Percentiles rank a stretch among this genome's conserved stretches.
Conservation (phyloP, 2,113 vertebrate species). For the Bothrops jararaca region DNA sequence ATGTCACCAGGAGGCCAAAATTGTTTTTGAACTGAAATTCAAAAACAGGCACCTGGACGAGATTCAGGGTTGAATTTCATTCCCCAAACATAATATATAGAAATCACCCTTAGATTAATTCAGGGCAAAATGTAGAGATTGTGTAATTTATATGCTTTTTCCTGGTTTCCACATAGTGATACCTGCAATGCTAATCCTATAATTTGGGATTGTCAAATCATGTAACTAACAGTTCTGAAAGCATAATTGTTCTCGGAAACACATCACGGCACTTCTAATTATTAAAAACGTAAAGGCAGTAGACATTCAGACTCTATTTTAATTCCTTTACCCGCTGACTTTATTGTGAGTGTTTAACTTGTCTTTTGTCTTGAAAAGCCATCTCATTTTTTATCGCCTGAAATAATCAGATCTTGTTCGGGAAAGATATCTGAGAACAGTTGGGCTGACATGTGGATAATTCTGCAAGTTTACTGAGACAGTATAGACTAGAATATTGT, state of each 20-base stretch:
- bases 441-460: not conserved
- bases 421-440: not conserved
- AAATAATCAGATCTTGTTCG: not conserved
- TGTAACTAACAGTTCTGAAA: conserved; percentile 26
- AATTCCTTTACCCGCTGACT: not conserved
- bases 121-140: conserved; percentile 9
- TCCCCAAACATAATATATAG: conserved; percentile 22
- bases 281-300: not conserved
- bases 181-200: not conserved
- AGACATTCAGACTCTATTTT: not conserved
- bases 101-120: conserved; percentile 31
- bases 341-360: not conserved
- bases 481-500: not conserved
- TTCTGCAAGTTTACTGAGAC: not conserved
- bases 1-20: not conserved
- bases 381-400: not conserved
- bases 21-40: not conserved
- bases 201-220: not conserved
- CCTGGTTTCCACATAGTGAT: conserved; percentile 12
- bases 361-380: not conserved
- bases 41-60: not conserved
- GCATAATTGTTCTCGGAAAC: conserved; percentile 22
- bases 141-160: conserved; percentile 38
- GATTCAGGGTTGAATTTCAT: not conserved
- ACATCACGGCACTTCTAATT: conserved; percentile 13